Evolutionary conservation across 2,797 vertebrate genomes (phyloP).

Genomic region (Novumbra hubbsi): DNA sequence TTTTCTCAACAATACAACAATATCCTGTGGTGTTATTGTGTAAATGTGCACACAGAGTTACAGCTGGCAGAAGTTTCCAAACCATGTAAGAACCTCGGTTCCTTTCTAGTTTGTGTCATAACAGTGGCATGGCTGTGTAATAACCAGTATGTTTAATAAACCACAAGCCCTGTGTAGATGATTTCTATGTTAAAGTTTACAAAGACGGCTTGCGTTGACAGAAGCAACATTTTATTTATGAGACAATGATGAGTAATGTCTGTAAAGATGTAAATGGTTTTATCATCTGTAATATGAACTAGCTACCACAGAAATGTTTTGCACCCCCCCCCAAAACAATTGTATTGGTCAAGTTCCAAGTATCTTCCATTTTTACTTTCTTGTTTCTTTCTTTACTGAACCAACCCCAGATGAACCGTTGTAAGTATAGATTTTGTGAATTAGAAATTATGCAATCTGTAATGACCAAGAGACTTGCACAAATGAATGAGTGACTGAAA

Average conservation of each 20-base stretch:
- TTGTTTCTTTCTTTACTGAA: background rate
- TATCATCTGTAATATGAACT: background rate
- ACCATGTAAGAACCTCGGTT: constrained; percentile 26
- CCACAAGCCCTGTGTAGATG: background rate
- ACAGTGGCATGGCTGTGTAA: constrained; percentile 1
- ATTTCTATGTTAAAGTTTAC: background rate
- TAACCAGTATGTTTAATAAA: background rate
- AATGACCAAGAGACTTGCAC: background rate
- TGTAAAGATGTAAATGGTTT: background rate
- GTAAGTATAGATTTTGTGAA: background rate
- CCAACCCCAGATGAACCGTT: background rate
- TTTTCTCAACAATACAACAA: background rate
- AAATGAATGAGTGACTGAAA: constrained; percentile 15
- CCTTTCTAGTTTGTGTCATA: constrained; percentile 22
- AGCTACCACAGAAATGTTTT: background rate
- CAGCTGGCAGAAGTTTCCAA: background rate
- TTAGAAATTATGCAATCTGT: constrained; percentile 8
- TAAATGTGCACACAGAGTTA: background rate
- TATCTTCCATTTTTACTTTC: background rate
- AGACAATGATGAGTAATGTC: background rate
- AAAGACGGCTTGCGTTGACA: background rate
- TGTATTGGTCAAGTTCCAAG: background rate
- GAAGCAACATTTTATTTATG: background rate
- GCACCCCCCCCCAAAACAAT: background rate
- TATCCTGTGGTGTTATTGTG: constrained; percentile 6